Evolutionary conservation across 2,797 vertebrate species (phyloP).

Genomic region (Oryzias dopingdopingensis): DNA sequence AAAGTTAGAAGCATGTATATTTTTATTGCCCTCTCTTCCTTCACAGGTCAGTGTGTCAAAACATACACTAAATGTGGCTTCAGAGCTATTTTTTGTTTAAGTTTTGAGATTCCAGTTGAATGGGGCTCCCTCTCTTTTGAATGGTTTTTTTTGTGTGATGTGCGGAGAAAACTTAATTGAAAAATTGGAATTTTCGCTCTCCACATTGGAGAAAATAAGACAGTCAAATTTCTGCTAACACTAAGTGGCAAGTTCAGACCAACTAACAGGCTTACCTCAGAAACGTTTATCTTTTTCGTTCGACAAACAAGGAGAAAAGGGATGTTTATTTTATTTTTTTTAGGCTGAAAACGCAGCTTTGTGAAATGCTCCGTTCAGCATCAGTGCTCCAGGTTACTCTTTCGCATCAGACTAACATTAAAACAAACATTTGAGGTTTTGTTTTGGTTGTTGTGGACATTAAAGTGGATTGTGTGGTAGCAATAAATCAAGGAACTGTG

Average conservation of each 20-base stretch:
- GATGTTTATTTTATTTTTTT: constrained; percentile 49
- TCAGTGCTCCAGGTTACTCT: constrained; percentile 39
- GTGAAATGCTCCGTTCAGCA: constrained; percentile 45
- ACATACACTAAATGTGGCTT: constrained; percentile 57
- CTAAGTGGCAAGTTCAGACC: constrained; percentile 69
- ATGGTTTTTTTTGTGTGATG: constrained; percentile 59
- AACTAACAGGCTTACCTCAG: constrained; percentile 74
- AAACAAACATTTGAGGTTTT: constrained; percentile 56
- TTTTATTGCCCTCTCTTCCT: constrained; percentile 37
- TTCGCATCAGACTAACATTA: constrained; percentile 30
- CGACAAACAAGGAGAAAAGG: constrained; percentile 57
- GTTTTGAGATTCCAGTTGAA: constrained; percentile 49
- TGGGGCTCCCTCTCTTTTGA: constrained; percentile 40
- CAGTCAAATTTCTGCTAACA: constrained; percentile 66
- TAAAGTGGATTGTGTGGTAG: constrained; percentile 63
- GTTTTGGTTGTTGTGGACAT: constrained; percentile 61
- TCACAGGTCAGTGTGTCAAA: constrained; percentile 62
- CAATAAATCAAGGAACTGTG: constrained; percentile 77
- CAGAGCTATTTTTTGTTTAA: constrained; percentile 29
- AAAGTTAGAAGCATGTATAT: constrained; percentile 47
- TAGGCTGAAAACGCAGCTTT: constrained; percentile 41
- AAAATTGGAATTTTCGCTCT: constrained; percentile 68
- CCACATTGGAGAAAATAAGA: constrained; percentile 81
- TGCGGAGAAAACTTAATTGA: constrained; percentile 63
- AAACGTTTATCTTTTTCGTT: constrained; percentile 48